Evolutionary conservation across 2,888 invertebrate species (phyloP), one percentile per base, ranked within the genome.

Genomic region (Tinea pellionella): DNA sequence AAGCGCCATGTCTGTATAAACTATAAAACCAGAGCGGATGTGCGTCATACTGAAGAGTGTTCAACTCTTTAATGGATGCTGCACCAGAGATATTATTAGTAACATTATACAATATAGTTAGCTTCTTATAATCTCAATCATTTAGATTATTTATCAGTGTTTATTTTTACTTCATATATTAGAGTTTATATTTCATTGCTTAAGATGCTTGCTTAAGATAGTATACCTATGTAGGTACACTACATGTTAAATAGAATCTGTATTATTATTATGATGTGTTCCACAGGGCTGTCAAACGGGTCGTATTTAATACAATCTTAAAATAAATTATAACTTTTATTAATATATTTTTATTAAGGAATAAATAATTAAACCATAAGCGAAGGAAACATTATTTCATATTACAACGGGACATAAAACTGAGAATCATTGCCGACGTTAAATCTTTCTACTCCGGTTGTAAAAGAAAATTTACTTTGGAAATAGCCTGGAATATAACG

Each of bases 1-100:
- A 47, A 47, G 47, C 47, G 47, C 47, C 47, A 47, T 47, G 47
- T n/a, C 47, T 47, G 13, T 47, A 47, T 47, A 47, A 47, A 47
- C 47, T 16, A 47, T 47, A 47, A 47, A 37, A 41, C 41, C 41
- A 47, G 47, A 47, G 2, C 47, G 47, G 47, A 47, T 47, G 47
- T 47, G 47, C 47, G 47, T 47, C 47, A 47, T 47, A 47, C 9
- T 15, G 47, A 16, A 37, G 47, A 47, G 47, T 47, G 47, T 47
- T 47, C 47, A 47, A 47, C 47, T 47, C 47, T n/a, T 47, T 47
- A 47, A 47, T 47, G 47, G 15, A 47, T 13, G 47, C 47, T 37
- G 37, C 37, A 37, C 37, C 37, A 15, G 47, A 16, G 47, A 47
- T 47, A 47, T 47, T 47, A 47, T 47, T 47, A 47, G 47, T 47